Evolutionary conservation across 2,888 invertebrate species (phyloP).

Genomic region (Augochlorella aurata): DNA sequence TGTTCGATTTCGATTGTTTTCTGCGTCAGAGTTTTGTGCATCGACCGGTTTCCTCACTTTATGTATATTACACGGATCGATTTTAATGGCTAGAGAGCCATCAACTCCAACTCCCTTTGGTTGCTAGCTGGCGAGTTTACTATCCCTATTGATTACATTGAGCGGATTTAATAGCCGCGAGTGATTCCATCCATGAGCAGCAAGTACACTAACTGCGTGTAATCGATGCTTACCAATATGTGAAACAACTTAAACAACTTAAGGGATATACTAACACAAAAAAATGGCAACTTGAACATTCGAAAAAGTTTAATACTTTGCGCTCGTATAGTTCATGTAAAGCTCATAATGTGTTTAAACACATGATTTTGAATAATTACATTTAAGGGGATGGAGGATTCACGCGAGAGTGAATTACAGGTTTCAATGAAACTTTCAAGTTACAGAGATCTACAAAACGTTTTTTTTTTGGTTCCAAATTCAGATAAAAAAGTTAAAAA

Average conservation of each 20-base stretch:
- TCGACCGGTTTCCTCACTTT: constrained; percentile 3
- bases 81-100: constrained; percentile 10
- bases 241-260: not conserved
- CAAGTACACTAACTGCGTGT: not conserved
- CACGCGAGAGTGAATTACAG: no score
- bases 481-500: no score
- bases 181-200: constrained; percentile 1
- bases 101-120: not conserved
- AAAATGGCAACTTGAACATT: not conserved
- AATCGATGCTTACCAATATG: constrained; percentile 6
- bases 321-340: not conserved
- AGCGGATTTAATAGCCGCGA: constrained; percentile 15
- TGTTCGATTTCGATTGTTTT: constrained; percentile 22
- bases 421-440: no score
- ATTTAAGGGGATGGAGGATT: no score
- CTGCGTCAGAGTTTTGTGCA: constrained; percentile 8
- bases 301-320: not conserved
- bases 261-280: not conserved
- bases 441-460: no score
- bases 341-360: not conserved
- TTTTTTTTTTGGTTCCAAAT: no score
- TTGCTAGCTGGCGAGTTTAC: constrained; percentile 29
- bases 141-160: constrained; percentile 15
- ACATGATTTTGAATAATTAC: no score
- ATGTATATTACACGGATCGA: constrained; percentile 5